Evolutionary conservation across 2,113 vertebrate species (phyloP), one percentile per base, ranked within the genome.

Genomic region (Equus quagga): DNA sequence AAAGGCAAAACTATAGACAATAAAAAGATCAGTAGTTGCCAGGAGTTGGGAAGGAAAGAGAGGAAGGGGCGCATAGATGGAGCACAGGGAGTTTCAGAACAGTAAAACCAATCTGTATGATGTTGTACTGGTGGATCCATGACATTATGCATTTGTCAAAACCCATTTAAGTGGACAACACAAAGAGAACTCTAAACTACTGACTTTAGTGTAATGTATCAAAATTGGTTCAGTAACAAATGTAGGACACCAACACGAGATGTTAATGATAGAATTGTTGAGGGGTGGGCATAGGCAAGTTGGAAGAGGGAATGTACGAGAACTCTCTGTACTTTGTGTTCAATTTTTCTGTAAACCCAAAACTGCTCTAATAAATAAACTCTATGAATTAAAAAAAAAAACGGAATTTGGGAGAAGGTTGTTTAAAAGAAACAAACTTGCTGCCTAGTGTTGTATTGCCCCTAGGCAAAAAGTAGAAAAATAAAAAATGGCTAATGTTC

Each of bases 381-480:
- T 24, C 73, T 36, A 49, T n/a, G 44, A 72, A 24, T 36, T 58
- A 54, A 36, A 62, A 83, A 46, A 44, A 56, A 28, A 46, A 70
- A 72, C n/a, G 4, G 4, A 23, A 5, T 36, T 79, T 83, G 56
- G 70, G 3, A 54, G 4, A 97, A 91, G 19, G 0, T 54, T 36
- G 10, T 31, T 81, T 84, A 72, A 96, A 76, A 81, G 51, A 84
- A 78, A n/a, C 54, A 97, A 95, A 80, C 5, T 73, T 73, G 21
- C 28, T 94, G 17, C 5, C 12, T 84, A 41, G 15, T 73, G 4
- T 88, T 33, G 15, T 44, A 49, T 44, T 79, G 60, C 10, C 65
- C 92, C 44, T 41, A 92, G 64, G 26, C 62, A 96, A 92, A 97
- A 92, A 89, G 28, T 44, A 58, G 26, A 91, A 95, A 92, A 90